Percentiles rank a stretch among this genome's conserved stretches.
phyloP scores from a whole-genome alignment of 2,113 vertebrate species.

The Spheniscus mendiculus region DNA sequence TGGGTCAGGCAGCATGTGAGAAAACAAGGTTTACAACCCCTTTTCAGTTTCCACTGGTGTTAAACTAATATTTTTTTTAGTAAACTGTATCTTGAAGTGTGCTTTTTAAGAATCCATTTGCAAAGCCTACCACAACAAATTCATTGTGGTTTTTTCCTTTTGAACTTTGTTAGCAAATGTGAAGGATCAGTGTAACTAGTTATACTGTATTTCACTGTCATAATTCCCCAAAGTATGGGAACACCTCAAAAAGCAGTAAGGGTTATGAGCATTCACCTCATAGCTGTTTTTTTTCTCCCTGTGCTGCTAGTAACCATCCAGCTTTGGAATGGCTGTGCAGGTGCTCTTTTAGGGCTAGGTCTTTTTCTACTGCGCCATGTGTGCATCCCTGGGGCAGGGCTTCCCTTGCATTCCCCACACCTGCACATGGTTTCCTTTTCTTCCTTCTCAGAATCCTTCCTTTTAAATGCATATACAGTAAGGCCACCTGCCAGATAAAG shows the following conservation, averaged over 20 bases:
- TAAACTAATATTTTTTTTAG: conserved; percentile 51
- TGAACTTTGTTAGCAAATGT: neutral
- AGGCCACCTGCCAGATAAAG: neutral
- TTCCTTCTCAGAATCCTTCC: neutral
- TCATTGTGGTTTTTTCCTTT: neutral
- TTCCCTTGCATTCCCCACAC: neutral
- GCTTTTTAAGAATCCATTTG: conserved; percentile 11
- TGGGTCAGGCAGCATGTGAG: neutral
- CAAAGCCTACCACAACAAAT: neutral
- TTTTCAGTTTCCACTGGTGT: conserved; percentile 15
- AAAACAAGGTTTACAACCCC: neutral
- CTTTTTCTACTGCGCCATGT: neutral
- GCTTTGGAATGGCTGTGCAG: neutral
- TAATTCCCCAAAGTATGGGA: neutral
- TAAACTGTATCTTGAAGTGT: neutral
- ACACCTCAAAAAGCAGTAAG: neutral
- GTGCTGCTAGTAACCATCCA: neutral
- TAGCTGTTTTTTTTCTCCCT: neutral
- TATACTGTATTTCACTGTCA: neutral
- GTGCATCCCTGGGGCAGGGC: neutral
- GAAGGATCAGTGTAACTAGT: neutral
- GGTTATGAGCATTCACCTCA: neutral
- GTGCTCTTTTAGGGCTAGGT: neutral
- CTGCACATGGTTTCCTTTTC: neutral
- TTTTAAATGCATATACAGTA: neutral